A percentile compares a stretch with the other conserved stretches of the same genome.
Conservation (phyloP, 1,140 invertebrate genomes). For the Apis cerana region DNA sequence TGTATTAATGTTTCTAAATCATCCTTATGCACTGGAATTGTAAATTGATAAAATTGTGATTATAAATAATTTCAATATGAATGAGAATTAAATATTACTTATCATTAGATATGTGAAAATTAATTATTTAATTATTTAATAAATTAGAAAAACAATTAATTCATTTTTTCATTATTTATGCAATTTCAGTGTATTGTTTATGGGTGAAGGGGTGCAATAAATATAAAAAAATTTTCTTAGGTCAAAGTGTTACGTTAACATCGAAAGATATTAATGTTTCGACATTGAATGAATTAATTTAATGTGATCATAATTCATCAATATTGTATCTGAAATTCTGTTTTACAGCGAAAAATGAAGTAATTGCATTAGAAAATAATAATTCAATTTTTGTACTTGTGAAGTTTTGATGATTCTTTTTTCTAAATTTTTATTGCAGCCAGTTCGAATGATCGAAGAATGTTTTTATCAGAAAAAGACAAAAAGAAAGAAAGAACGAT, state of each 20-base stretch:
- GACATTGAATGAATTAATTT: neutral
- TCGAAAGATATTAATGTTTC: neutral
- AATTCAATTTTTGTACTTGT: neutral
- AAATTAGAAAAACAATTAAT: neutral
- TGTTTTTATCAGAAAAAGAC: constrained; percentile 8
- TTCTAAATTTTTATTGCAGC: neutral
- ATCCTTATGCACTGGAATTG: constrained; percentile 17
- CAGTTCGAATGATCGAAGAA: constrained; percentile 32
- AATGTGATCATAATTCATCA: neutral
- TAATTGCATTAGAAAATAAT: neutral
- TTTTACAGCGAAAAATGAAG: neutral
- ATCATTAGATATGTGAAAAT: neutral
- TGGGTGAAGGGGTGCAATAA: constrained; percentile 37
- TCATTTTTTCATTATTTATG: constrained; percentile 7
- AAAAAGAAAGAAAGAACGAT: neutral
- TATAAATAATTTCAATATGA: neutral
- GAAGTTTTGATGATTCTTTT: neutral
- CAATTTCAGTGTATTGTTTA: constrained; percentile 16
- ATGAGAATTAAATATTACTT: neutral
- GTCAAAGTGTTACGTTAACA: neutral
- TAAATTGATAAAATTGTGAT: neutral
- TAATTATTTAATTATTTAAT: constrained; percentile 13
- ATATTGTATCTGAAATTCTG: neutral
- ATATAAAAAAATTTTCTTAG: neutral
- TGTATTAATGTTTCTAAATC: neutral